Base-by-base conservation (phyloP, 2,888 invertebrate genomes). In the Rotaria sp. region DNA sequence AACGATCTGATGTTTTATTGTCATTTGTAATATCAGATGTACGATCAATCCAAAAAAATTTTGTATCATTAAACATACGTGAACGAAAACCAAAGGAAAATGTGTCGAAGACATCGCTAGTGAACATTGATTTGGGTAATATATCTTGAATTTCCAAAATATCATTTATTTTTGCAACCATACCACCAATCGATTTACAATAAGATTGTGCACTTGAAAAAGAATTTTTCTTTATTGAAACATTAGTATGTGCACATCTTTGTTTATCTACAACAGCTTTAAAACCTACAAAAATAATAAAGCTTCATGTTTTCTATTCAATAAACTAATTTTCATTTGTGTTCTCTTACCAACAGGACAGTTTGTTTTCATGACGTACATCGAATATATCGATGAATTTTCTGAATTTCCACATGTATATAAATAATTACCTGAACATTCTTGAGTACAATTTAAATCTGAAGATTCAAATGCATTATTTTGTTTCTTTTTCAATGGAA, bases 71-170 rank as follows among this genome's bases (percentile, higher is more conserved):
- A 24, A 26, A 0, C 41, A 21, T 2, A 38, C 74, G 15, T 13
- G 13, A 4, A 67, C 7, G 5, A 38, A 13, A 38, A 38, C n/a
- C n/a, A n/a, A n/a, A n/a, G n/a, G n/a, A n/a, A n/a, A n/a, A n/a
- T n/a, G 5, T 24, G 41, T 18, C 2, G 50, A n/a, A n/a, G 13
- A 18, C 3, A 50, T 2, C 0, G 2, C 1, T 21, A 4, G 41
- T 0, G 2, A 41, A 0, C 2, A 24, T 1, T 1, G 38, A 24
- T 24, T 26, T 59, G 15, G 11, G 30, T 18, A 80, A 41, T n/a
- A 80, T 41, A 45, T 80, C 80, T 80, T 80, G 80, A 41, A 80
- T 80, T 80, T 80, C 45, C 21, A 80, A 3, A 80, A 80, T 11
- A 26, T 45, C 80, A 45, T 80, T 45, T 24, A 80, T n/a, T 45